Percentiles rank a stretch among this genome's conserved stretches.
These are phyloP conservation scores for Tauraco hartlaubi DNA, from an alignment of 2,797 vertebrate genomes.

Conservation along the genomic window DNA sequence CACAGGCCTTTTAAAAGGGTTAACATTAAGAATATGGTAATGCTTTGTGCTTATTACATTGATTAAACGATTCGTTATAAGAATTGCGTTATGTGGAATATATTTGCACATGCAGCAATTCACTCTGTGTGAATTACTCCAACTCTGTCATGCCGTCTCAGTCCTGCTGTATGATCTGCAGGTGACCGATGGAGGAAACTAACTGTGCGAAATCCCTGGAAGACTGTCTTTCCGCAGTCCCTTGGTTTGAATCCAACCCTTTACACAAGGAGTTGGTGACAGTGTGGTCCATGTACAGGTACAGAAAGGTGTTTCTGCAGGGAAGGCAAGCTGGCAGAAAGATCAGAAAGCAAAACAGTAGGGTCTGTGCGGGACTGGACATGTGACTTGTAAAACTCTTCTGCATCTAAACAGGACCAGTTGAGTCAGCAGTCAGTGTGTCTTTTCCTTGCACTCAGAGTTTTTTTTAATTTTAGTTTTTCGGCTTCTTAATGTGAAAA, in stretches of 20 bases:
- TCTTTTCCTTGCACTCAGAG: not conserved
- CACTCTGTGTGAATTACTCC: not conserved
- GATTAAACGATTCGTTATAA: not conserved
- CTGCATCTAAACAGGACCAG: not conserved
- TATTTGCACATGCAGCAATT: not conserved
- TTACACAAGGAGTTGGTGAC: not conserved
- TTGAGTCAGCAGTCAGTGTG: not conserved
- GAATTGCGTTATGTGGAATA: not conserved
- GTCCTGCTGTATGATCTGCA: not conserved
- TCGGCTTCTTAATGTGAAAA: not conserved
- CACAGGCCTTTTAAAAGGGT: not conserved
- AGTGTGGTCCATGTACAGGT: not conserved
- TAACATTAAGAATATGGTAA: not conserved
- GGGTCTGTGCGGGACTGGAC: not conserved
- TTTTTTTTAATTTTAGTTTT: not conserved
- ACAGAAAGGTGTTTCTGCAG: not conserved
- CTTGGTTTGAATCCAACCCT: not conserved
- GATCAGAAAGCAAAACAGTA: not conserved
- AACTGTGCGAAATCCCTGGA: rapidly evolving
- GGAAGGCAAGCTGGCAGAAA: not conserved
- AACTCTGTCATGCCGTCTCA: not conserved
- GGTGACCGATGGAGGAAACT: not conserved
- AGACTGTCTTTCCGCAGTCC: not conserved
- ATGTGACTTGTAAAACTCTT: not conserved
- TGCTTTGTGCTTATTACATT: not conserved